Percentiles rank a stretch among this genome's conserved stretches.
phyloP scores from a whole-genome alignment of 1,140 invertebrate genomes.

The Sarcophaga bullata region DNA sequence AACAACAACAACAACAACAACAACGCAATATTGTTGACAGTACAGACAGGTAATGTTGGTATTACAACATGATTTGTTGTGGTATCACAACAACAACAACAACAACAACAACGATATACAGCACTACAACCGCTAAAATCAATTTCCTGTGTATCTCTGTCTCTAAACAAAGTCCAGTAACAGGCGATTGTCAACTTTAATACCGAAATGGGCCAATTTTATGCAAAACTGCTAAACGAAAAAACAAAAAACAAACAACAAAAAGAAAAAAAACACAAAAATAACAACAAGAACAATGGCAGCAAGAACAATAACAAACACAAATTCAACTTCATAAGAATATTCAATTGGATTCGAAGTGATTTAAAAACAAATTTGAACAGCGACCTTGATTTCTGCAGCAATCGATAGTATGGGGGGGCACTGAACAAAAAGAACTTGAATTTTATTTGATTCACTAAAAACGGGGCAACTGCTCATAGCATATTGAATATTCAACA shows the following conservation, averaged over 20 bases:
- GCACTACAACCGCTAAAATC: neutral
- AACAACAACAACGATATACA: too few relatives aligned
- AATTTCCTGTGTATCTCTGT: conserved; percentile 7
- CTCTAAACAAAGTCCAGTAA: neutral
- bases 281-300: neutral
- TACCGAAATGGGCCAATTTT: conserved; percentile 3
- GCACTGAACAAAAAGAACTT: too few relatives aligned
- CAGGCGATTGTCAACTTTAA: conserved; percentile 19
- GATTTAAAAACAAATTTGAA: conserved; percentile 16
- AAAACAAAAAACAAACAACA: neutral
- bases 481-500: too few relatives aligned
- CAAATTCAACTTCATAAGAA: neutral
- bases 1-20: neutral
- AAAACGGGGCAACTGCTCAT: too few relatives aligned
- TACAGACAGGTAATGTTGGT: neutral
- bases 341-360: neutral
- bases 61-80: conserved; percentile 12
- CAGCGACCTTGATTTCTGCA: conserved; percentile 9
- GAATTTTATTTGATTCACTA: too few relatives aligned
- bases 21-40: neutral
- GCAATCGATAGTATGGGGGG: neutral
- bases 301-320: neutral
- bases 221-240: neutral
- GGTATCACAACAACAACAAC: neutral
- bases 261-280: neutral